Evolutionary conservation across 1,140 invertebrate species (phyloP), one percentile per base, ranked within the genome.

Genomic region (Drosophila tsacasi): DNA sequence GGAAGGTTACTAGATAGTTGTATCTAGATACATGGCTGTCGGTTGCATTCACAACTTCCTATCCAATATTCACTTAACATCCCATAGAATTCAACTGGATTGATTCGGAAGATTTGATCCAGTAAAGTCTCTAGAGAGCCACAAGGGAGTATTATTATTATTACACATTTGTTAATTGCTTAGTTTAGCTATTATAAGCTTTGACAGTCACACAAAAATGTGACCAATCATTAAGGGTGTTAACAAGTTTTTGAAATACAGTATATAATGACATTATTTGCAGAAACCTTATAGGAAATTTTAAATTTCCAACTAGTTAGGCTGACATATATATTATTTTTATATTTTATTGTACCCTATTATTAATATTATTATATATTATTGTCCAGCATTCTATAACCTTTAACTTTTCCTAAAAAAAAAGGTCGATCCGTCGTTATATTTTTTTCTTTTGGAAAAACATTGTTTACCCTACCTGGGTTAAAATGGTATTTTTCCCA

Each of bases 401-500:
- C 15, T 49, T 8, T 17, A 27, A 17, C 8, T 5, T 27, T n/a
- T 13, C 1, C 10, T 25, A 9, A 9, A 49, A 49, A 49, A 17
- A 25, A 27, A 0, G 0, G 19, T 37, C 5, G 8, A 23, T 17
- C 15, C 52, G 15, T 39, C 32, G 1, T 2, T n/a, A 7, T 12
- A 55, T 39, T 8, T 21, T 21, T 19, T 21, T 35, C 5, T 19
- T 19, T 49, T 5, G 1, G 9, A 17, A 1, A 27, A 15, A 32
- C 27, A 32, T 32, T 32, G 27, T 39, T 13, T 35, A 39, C 39
- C 7, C 17, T 47, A 21, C 17, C 32, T 23, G 25, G 17, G 6
- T 17, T 30, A 32, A 42, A 64, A 13, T 15, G 39, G 63, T 44
- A 63, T 25, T 23, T 35, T 63, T 44, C 17, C 39, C 63, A 66